Conservation (phyloP, 2,113 vertebrate genomes). For the Vidua macroura region DNA sequence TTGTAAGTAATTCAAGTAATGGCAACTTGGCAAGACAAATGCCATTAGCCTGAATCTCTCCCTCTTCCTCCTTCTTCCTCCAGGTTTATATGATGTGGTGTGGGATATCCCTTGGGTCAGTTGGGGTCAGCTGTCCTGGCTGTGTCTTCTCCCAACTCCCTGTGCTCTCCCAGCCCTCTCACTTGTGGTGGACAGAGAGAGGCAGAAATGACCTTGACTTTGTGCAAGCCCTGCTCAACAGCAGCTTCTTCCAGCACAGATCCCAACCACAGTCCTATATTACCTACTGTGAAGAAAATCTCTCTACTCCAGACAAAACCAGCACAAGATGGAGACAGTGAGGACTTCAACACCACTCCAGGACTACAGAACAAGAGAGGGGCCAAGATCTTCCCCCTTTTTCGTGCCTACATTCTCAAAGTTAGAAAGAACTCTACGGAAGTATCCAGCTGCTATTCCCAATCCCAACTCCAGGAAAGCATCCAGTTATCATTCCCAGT, state of each 20-base stretch:
- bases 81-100: neutral
- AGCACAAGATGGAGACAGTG: neutral
- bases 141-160: neutral
- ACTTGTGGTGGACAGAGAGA: neutral
- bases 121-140: neutral
- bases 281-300: neutral
- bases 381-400: neutral
- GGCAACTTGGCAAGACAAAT: neutral
- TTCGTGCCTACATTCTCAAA: neutral
- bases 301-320: neutral
- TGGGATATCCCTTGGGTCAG: neutral
- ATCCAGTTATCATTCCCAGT: neutral
- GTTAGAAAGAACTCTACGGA: neutral
- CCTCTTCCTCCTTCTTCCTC: neutral
- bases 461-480: neutral
- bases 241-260: neutral
- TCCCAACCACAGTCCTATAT: neutral
- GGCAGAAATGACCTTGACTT: neutral
- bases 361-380: neutral
- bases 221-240: rapidly evolving
- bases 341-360: neutral
- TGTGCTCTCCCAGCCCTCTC: neutral
- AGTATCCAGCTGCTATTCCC: neutral
- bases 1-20: neutral
- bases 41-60: neutral